These are phyloP conservation scores for Loriculus beryllinus DNA, from an alignment of 2,797 vertebrate genomes.

Conservation along the genomic window DNA sequence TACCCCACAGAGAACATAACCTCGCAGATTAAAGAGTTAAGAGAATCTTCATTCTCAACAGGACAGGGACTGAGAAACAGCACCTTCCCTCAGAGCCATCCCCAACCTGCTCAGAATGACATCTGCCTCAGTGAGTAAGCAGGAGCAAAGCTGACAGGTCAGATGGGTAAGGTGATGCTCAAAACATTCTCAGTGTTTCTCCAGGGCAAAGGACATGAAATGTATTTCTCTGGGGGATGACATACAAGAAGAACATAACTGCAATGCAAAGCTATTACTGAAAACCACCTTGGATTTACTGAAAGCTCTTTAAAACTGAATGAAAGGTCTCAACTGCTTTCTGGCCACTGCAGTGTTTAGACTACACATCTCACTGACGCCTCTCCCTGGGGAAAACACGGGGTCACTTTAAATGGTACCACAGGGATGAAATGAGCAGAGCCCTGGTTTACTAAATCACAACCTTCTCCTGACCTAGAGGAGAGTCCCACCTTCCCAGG, in stretches of 20 bases:
- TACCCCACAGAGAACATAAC: not conserved
- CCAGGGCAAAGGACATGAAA: not conserved
- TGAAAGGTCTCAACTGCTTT: not conserved
- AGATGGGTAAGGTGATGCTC: not conserved
- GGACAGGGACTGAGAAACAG: not conserved
- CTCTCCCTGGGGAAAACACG: not conserved
- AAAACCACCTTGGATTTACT: not conserved
- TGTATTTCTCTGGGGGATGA: not conserved
- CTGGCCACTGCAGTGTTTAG: not conserved
- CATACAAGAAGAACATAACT: not conserved
- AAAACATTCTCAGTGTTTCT: not conserved
- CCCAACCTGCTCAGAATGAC: not conserved
- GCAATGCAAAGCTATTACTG: not conserved
- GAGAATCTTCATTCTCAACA: not conserved
- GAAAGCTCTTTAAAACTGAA: not conserved
- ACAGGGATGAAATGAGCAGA: not conserved
- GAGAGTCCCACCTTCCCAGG: not conserved
- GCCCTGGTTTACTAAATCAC: not conserved
- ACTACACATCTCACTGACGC: not conserved
- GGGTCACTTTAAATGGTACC: not conserved
- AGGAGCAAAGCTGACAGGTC: not conserved
- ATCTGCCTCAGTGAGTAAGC: not conserved
- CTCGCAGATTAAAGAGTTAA: not conserved
- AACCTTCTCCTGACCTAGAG: not conserved
- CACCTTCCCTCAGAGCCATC: not conserved